Evolutionary conservation across 64 coral and sea anemone species (phyloP).

Genomic region (Stylophora pistillata): DNA sequence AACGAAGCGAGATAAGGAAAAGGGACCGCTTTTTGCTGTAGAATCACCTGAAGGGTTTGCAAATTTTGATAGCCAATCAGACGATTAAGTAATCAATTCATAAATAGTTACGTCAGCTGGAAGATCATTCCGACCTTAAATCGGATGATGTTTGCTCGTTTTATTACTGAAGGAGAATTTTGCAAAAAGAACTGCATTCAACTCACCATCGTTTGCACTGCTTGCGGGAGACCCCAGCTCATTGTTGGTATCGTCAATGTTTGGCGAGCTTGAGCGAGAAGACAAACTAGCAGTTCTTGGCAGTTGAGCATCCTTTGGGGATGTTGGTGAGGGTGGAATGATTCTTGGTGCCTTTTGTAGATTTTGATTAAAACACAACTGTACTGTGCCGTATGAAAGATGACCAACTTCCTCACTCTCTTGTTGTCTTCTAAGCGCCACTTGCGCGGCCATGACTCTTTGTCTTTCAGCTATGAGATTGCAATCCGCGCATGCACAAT

Average conservation of each 20-base stretch:
- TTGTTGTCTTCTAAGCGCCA: constrained; percentile 73
- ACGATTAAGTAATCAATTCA: background rate
- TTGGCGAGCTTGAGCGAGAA: constrained; percentile 35
- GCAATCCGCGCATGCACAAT: constrained; percentile 72
- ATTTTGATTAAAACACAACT: constrained; percentile 31
- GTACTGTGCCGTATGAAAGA: background rate
- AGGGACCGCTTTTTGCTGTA: background rate
- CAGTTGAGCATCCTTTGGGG: constrained; percentile 18
- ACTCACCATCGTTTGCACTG: constrained; percentile 34
- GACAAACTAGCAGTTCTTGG: constrained; percentile 18
- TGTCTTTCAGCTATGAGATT: constrained; percentile 83
- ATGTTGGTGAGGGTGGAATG: constrained; percentile 29
- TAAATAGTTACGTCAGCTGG: background rate
- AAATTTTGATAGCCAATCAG: background rate
- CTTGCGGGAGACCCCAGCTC: constrained; percentile 15
- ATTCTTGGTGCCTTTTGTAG: constrained; percentile 3
- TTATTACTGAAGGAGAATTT: background rate
- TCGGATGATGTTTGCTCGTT: background rate
- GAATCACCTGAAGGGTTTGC: background rate
- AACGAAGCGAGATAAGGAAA: background rate
- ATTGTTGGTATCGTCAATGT: background rate
- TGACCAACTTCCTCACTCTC: constrained; percentile 59
- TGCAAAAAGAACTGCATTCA: background rate
- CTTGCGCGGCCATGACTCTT: constrained; percentile 80
- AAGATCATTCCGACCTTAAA: background rate